Evolutionary conservation across 2,888 invertebrate species (phyloP), one percentile per base, ranked within the genome.

Genomic region (Limnephilus marmoratus): DNA sequence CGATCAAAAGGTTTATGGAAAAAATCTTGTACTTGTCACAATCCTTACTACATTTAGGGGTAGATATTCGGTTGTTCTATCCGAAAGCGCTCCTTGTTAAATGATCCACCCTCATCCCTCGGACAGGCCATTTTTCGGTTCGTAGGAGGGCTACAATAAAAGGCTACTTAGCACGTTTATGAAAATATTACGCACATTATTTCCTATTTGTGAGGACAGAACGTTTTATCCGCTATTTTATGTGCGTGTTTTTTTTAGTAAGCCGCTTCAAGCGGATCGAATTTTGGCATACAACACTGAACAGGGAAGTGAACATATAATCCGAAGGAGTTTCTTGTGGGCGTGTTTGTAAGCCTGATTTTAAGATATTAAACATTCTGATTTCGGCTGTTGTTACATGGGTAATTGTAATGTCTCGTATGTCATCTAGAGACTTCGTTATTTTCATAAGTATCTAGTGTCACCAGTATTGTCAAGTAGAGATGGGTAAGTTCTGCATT

Each of bases 111-210:
- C 68, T 68, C n/a, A 68, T 68, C 68, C 68, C 68, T 49, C 3
- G 12, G 86, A 24, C 29, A 86, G 24, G 68, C 68, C n/a, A 86
- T 86, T 86, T 86, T 49, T 86, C 37, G 86, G 68, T 29, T 86
- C n/a, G 45, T 15, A 45, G 41, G 45, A 45, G 83, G 34, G 83
- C 68, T 68, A 68, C 68, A 68, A 68, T 68, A 68, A 68, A 68
- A 68, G 68, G 34, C 7, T 15, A 34, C 85, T 85, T 85, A 68
- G 49, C 9, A 80, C 34, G 15, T 68, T 88, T 88, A 34, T 88
- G 88, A 88, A 88, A 88, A 88, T 88, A 88, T 88, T 34, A 68
- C 68, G 68, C 68, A 68, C 68, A 31, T 31, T 68, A 9, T 68
- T 24, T 88, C 18, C 68, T 80, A 88, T 88, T 88, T 88, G 24